A percentile compares a stretch with the other conserved stretches of the same genome.
phyloP scores from a whole-genome alignment of 1,140 invertebrate genomes.

The Leguminivora glycinivorella region DNA sequence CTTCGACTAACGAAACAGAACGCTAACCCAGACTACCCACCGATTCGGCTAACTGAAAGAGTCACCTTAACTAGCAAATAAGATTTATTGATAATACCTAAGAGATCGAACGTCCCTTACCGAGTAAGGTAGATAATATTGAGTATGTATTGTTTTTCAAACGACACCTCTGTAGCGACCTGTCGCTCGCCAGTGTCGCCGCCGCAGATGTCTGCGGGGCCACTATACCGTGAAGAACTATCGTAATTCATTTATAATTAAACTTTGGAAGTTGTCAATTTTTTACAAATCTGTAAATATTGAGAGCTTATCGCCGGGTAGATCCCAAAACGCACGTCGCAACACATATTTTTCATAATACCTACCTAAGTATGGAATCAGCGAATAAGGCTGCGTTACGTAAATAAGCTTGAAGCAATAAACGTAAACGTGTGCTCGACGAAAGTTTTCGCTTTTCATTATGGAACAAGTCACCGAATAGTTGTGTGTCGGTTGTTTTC shows the following conservation, averaged over 20 bases:
- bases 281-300: slow-evolving; percentile 77
- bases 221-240: slow-evolving; percentile 34
- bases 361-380: slow-evolving; percentile 48
- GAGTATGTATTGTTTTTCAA: slow-evolving; percentile 72
- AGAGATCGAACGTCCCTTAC: slow-evolving; percentile 78
- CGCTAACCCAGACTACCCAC: slow-evolving; percentile 33
- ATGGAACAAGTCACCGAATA: slow-evolving; percentile 67
- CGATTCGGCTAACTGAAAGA: slow-evolving; percentile 66
- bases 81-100: slow-evolving; percentile 73
- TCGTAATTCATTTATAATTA: slow-evolving; percentile 74
- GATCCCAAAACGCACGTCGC: slow-evolving; percentile 66
- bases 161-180: slow-evolving; percentile 66
- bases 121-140: slow-evolving; percentile 77
- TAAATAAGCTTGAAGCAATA: slow-evolving; percentile 71
- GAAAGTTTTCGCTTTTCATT: slow-evolving; percentile 67
- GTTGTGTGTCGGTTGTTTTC: slow-evolving; percentile 72
- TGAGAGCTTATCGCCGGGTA: slow-evolving; percentile 74
- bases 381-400: slow-evolving; percentile 53
- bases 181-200: slow-evolving; percentile 42
- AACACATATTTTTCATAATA: slow-evolving; percentile 57
- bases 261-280: slow-evolving; percentile 76
- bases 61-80: slow-evolving; percentile 74
- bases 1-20: slow-evolving; percentile 38
- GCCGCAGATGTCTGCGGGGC: neutral
- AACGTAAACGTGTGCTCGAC: slow-evolving; percentile 65